phyloP scores from a whole-genome alignment of 2,888 invertebrate species.

The Myopa testacea region DNA sequence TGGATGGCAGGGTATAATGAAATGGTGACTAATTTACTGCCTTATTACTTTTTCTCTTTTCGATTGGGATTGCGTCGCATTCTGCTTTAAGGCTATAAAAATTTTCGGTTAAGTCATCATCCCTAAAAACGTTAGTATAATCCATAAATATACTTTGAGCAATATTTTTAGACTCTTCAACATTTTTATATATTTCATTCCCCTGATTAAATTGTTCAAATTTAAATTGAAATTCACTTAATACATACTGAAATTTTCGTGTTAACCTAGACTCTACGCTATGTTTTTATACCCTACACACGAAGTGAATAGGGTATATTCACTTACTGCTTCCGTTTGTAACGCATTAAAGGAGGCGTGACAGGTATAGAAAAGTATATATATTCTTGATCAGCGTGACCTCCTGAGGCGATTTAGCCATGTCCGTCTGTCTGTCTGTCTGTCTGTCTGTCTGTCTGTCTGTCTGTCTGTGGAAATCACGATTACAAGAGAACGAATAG shows the following conservation, averaged over 20 bases:
- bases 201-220: not conserved
- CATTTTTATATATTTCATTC: not conserved
- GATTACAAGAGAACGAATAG: too few relatives aligned
- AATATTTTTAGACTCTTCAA: not conserved
- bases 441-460: too few relatives aligned
- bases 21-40: not conserved
- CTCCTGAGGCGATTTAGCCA: too few relatives aligned
- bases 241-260: not conserved
- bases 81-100: not conserved
- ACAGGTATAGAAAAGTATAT: too few relatives aligned
- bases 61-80: not conserved
- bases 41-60: not conserved
- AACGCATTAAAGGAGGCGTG: too few relatives aligned
- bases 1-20: slow-evolving; percentile 1
- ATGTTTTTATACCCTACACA: too few relatives aligned
- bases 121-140: not conserved
- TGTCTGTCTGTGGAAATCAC: too few relatives aligned
- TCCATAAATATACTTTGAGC: not conserved
- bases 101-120: not conserved
- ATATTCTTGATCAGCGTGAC: too few relatives aligned
- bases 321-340: too few relatives aligned
- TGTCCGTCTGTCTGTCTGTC: too few relatives aligned
- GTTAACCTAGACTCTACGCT: not conserved
- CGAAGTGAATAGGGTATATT: too few relatives aligned
- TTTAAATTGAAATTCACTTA: slow-evolving; percentile 5